Conservation (phyloP, 2,113 vertebrate genomes). For the Actinemys pallida region DNA sequence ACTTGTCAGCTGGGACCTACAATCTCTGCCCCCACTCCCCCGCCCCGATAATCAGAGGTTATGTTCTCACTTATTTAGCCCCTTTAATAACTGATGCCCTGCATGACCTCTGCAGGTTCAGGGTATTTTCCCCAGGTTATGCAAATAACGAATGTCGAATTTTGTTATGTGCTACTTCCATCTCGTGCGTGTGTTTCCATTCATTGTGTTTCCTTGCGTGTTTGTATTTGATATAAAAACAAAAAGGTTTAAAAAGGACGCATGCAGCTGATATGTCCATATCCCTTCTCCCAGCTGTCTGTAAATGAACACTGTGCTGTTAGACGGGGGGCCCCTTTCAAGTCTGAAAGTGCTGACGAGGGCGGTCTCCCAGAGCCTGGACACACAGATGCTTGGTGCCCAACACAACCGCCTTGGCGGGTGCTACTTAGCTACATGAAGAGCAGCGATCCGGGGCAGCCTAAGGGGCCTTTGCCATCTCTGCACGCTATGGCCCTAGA, state of each 20-base stretch:
- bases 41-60: background rate
- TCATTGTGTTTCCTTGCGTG: background rate
- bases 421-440: background rate
- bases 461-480: background rate
- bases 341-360: background rate
- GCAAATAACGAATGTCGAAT: background rate
- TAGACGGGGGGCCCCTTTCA: no score
- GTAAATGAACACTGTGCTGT: background rate
- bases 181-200: background rate
- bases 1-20: background rate
- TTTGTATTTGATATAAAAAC: background rate
- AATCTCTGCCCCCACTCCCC: background rate
- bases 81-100: background rate
- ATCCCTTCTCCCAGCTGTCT: background rate
- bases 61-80: background rate
- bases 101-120: background rate
- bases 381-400: background rate
- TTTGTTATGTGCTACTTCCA: background rate
- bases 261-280: background rate
- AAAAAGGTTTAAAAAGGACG: background rate
- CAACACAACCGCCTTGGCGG: background rate
- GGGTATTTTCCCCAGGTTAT: background rate
- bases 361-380: background rate
- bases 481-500: background rate
- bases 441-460: background rate